Evolutionary conservation across 2,888 invertebrate genomes (phyloP), one percentile per base, ranked within the genome.

Genomic region (Acrobeloides nanus): DNA sequence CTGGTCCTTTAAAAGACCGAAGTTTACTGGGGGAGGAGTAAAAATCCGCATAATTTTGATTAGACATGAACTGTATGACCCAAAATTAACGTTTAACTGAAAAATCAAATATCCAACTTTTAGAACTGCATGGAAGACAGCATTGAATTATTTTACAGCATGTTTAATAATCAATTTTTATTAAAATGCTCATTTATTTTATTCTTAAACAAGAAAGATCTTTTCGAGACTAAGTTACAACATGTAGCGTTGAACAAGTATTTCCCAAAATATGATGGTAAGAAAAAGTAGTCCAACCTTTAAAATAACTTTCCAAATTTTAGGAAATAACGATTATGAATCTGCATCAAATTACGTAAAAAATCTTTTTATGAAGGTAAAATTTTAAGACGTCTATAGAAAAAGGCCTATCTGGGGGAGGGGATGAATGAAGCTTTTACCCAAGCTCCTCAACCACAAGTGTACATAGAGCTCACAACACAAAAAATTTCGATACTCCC

Each of bases 191-290:
- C 57, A 15, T 54, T 61, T 29, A 55, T 55, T 32, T 20, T 55
- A 1, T 55, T 55, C 38, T 25, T 61, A 39, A 55, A 55, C 39
- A 55, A 55, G 38, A 55, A 45, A 29, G 55, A 55, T 29, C 29
- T 55, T 20, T 47, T 55, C 25, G 59, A 59, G 21, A 24, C 46
- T n/a, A 55, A 55, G 17, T 18, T 55, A 20, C 27, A 49, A 25
- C 40, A 55, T 27, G 46, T 55, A 8, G 41, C 48, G 10, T 37
- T 55, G n/a, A 24, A 27, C 15, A 56, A 48, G 31, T 61, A 57
- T 44, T 55, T 55, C 27, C 55, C 55, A 23, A 15, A 31, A 6
- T 55, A 57, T 41, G 38, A 32, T 40, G 55, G 59, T 29, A 25
- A 31, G 15, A 20, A 21, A 24, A 2, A 21, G 26, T 41, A 41